Evolutionary conservation across 2,888 invertebrate species (phyloP).

Genomic region (Diarsia rubi): DNA sequence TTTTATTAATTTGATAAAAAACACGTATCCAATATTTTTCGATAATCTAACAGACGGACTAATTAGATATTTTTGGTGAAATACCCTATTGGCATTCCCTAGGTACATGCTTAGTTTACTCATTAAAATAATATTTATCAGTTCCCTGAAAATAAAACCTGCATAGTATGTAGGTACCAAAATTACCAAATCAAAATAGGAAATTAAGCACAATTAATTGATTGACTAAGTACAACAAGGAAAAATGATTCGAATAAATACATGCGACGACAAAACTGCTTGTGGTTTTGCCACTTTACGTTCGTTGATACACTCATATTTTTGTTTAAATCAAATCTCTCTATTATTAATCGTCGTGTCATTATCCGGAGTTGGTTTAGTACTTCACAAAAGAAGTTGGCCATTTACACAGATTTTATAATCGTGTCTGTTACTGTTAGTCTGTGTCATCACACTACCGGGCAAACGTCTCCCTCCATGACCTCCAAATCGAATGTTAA

Average conservation of each 20-base stretch:
- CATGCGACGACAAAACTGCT: not conserved
- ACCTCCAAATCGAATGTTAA: no score
- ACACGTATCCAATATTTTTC: no score
- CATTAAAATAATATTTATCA: not conserved
- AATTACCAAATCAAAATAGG: slow-evolving; percentile 1
- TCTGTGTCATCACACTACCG: no score
- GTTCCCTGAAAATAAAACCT: not conserved
- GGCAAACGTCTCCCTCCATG: no score
- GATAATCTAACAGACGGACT: no score
- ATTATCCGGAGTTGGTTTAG: not conserved
- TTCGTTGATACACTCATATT: not conserved
- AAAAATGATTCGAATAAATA: not conserved
- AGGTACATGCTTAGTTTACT: no score
- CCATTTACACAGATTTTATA: no score
- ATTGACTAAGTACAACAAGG: slow-evolving; percentile 13
- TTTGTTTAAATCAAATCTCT: not conserved
- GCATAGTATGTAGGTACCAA: no score
- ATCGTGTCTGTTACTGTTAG: not conserved
- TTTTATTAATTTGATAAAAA: no score
- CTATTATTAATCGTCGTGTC: not conserved
- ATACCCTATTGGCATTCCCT: no score
- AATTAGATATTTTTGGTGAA: no score
- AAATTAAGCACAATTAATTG: slow-evolving; percentile 3
- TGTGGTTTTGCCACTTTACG: not conserved
- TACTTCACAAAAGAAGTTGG: no score